These are phyloP conservation scores for Carcinoscorpius rotundicauda DNA, from an alignment of 1,140 invertebrate species.

Conservation along the genomic window DNA sequence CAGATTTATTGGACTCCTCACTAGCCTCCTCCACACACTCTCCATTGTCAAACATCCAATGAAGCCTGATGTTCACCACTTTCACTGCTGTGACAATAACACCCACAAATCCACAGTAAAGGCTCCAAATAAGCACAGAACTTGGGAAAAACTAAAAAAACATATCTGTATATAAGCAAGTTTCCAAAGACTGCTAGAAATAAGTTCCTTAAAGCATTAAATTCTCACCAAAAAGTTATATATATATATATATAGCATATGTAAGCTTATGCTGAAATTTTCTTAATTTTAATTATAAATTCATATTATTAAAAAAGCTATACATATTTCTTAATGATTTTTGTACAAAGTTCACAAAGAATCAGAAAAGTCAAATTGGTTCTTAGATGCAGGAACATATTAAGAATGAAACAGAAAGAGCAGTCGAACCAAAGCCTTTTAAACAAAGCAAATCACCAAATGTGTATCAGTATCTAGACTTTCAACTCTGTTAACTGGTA, in stretches of 20 bases:
- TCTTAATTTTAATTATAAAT: neutral
- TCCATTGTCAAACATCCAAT: constrained; percentile 90
- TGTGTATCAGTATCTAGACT: no score
- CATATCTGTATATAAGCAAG: no score
- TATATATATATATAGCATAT: neutral
- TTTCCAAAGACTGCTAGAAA: no score
- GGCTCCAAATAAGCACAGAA: constrained; percentile 67
- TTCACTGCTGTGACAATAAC: constrained; percentile 72
- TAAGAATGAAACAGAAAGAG: no score
- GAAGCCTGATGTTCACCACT: constrained; percentile 76
- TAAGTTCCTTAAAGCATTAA: constrained; percentile 8
- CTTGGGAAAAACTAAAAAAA: constrained; percentile 45
- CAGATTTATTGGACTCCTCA: constrained; percentile 22
- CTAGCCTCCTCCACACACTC: constrained; percentile 58
- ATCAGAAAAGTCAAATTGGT: no score
- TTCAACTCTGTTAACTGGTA: no score
- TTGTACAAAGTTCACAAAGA: no score
- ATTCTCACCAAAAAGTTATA: constrained; percentile 6
- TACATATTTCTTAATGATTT: no score
- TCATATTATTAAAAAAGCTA: no score
- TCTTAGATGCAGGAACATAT: no score
- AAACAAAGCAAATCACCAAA: no score
- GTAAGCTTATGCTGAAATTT: constrained; percentile 5
- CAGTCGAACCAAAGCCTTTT: no score
- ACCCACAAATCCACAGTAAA: constrained; percentile 71